A percentile compares a stretch with the other conserved stretches of the same genome.
phyloP scores from a whole-genome alignment of 2,113 vertebrate genomes.

The Silurus asotus region DNA sequence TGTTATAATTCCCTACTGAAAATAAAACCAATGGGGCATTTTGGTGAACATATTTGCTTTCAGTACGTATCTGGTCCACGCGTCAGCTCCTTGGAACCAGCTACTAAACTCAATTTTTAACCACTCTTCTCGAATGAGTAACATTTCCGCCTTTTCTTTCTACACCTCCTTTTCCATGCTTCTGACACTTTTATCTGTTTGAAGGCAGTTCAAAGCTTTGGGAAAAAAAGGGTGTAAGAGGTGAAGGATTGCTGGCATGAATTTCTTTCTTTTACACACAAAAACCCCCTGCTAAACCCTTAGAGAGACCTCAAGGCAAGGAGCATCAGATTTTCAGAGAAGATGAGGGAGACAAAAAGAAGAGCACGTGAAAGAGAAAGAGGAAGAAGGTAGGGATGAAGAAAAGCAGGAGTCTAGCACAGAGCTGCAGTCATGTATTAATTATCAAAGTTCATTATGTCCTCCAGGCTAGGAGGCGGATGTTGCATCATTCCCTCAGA shows the following conservation, averaged over 20 bases:
- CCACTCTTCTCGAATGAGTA: not conserved
- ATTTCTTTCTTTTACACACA: constrained; percentile 44
- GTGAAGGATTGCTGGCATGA: constrained; percentile 23
- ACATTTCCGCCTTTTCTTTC: constrained; percentile 1
- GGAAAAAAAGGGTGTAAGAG: constrained; percentile 23
- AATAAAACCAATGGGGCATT: not conserved
- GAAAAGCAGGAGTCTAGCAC: constrained; percentile 43
- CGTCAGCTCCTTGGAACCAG: not conserved
- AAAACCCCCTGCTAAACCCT: constrained; percentile 29
- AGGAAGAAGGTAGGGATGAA: constrained; percentile 13
- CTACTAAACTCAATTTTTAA: not conserved
- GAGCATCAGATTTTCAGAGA: constrained; percentile 25
- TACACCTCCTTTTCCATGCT: constrained; percentile 4
- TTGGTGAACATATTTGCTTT: constrained; percentile 11
- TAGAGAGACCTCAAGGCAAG: constrained; percentile 34
- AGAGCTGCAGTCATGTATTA: constrained; percentile 61
- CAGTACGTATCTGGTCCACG: not conserved
- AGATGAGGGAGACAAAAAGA: not conserved
- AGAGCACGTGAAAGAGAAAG: not conserved
- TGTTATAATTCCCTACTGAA: not conserved
- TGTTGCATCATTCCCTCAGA: constrained; percentile 63
- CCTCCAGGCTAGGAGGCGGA: constrained; percentile 56
- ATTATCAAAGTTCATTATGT: constrained; percentile 72
- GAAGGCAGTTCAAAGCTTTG: constrained; percentile 37
- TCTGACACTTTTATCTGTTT: constrained; percentile 14